Conservation (phyloP, 2,888 invertebrate genomes). For the Malacosoma neustria region DNA sequence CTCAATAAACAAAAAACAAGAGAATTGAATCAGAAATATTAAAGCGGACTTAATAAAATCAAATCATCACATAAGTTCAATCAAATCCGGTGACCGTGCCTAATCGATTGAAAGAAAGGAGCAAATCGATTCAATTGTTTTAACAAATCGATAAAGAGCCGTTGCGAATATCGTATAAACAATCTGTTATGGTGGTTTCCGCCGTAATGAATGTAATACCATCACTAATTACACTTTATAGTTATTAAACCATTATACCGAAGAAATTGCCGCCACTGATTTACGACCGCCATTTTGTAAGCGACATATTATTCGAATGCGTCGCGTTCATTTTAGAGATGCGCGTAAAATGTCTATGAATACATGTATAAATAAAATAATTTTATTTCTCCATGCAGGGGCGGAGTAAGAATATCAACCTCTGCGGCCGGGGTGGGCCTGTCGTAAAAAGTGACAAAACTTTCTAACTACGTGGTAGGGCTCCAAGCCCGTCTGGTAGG, state of each 20-base stretch:
- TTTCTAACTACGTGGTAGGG: no score
- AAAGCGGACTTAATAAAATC: no score
- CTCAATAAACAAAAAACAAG: no score
- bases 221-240: constrained; percentile 66
- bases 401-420: no score
- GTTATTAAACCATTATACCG: constrained; percentile 55
- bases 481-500: no score
- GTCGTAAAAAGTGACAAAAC: no score
- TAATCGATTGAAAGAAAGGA: constrained; percentile 6
- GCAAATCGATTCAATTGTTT: constrained; percentile 22
- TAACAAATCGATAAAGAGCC: constrained; percentile 23
- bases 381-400: no score
- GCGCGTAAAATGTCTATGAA: constrained; percentile 34
- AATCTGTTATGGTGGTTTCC: constrained; percentile 40
- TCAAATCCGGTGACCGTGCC: neutral
- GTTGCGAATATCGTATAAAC: constrained; percentile 38
- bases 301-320: constrained; percentile 62
- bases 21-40: no score
- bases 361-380: no score
- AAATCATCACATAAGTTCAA: no score
- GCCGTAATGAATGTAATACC: constrained; percentile 22
- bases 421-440: no score
- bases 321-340: constrained; percentile 36
- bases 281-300: constrained; percentile 58
- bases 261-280: constrained; percentile 63